These are phyloP conservation scores for Calephelis virginiensis DNA, from an alignment of 1,140 invertebrate species.

Conservation along the genomic window DNA sequence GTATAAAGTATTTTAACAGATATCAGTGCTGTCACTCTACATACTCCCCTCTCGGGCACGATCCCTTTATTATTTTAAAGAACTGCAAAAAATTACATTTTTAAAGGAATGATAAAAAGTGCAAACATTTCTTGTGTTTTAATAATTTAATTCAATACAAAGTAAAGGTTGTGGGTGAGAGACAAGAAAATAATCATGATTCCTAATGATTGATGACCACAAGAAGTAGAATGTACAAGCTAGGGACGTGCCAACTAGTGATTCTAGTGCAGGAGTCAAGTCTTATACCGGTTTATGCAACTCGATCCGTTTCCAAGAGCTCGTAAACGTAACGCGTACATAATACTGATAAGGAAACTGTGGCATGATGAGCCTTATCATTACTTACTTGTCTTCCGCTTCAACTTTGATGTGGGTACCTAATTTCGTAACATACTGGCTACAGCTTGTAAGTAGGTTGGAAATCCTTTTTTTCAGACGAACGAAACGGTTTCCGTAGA, in stretches of 20 bases:
- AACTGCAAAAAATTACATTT: too few species aligned
- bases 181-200: background rate
- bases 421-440: constrained; percentile 4
- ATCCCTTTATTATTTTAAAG: too few species aligned
- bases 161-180: background rate
- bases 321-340: constrained; percentile 27
- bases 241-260: constrained; percentile 1
- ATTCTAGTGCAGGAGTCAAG: constrained; percentile 18
- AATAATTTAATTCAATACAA: background rate
- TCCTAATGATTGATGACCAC: constrained; percentile 3
- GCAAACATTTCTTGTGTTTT: too few species aligned
- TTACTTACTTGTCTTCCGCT: constrained; percentile 25
- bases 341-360: constrained; percentile 30
- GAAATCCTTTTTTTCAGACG: too few species aligned
- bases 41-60: too few species aligned
- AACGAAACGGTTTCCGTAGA: too few species aligned
- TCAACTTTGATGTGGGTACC: background rate
- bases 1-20: too few species aligned
- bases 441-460: background rate
- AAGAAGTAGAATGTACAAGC: too few species aligned
- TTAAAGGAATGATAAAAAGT: too few species aligned
- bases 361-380: constrained; percentile 34
- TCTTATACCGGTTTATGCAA: constrained; percentile 32
- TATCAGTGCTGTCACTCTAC: too few species aligned
- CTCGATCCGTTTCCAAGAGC: constrained; percentile 31